Evolutionary conservation across 2,888 invertebrate genomes (phyloP).

Genomic region (Nipponacmea schrenckii): DNA sequence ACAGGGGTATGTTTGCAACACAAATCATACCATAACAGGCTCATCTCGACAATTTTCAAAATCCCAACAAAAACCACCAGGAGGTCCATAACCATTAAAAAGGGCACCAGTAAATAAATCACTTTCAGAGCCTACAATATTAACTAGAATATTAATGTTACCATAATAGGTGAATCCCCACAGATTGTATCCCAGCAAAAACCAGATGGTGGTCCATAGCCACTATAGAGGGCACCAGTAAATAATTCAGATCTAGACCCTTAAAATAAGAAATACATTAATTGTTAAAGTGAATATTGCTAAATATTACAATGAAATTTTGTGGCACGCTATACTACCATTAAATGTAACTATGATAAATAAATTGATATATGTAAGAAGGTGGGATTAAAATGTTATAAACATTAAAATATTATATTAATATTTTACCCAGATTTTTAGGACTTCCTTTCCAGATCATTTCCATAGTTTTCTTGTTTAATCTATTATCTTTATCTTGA

Average conservation of each 20-base stretch:
- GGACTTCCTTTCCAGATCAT: constrained; percentile 83
- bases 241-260: constrained; percentile 73
- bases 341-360: too few relatives aligned
- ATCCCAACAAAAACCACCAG: constrained; percentile 9
- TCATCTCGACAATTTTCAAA: neutral
- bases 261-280: constrained; percentile 27
- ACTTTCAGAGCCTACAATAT: constrained; percentile 50
- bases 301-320: too few relatives aligned
- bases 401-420: too few relatives aligned
- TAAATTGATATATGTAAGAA: too few relatives aligned
- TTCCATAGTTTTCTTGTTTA: constrained; percentile 77
- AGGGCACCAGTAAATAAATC: constrained; percentile 82
- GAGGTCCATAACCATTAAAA: constrained; percentile 74
- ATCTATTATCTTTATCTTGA: constrained; percentile 78
- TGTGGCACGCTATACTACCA: too few relatives aligned
- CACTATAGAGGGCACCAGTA: constrained; percentile 77
- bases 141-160: constrained; percentile 29
- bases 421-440: constrained; percentile 68
- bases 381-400: too few relatives aligned
- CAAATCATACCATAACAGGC: constrained; percentile 5
- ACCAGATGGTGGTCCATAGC: constrained; percentile 76
- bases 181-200: constrained; percentile 94
- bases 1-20: too few relatives aligned
- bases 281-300: too few relatives aligned
- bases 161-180: constrained; percentile 78